Conservation (phyloP, 2,888 invertebrate species). For the Malthinus flaveolus region DNA sequence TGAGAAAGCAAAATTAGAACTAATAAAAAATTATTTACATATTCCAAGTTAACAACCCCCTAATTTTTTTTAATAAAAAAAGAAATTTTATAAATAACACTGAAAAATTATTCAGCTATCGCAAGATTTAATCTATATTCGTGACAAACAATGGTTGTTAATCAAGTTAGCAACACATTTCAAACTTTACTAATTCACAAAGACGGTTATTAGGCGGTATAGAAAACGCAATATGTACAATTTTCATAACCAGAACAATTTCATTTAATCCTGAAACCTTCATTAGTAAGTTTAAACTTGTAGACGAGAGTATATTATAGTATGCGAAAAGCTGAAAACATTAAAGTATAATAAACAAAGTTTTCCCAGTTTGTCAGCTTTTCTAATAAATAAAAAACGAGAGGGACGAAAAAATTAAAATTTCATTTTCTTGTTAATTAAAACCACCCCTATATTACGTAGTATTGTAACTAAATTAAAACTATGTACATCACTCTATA, state of each 20-base stretch:
- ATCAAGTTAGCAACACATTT: conserved; percentile 12
- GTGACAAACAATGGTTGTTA: conserved; percentile 15
- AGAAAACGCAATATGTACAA: conserved; percentile 8
- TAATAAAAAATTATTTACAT: too few relatives aligned
- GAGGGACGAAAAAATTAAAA: too few relatives aligned
- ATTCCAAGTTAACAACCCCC: too few relatives aligned
- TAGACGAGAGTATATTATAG: background rate
- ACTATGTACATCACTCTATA: too few relatives aligned
- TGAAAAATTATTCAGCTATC: conserved; percentile 6
- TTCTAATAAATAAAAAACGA: too few relatives aligned
- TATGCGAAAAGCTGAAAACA: conserved; percentile 2
- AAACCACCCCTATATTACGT: too few relatives aligned
- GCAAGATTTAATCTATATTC: conserved; percentile 8
- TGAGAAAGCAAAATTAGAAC: too few relatives aligned
- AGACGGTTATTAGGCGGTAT: conserved; percentile 7
- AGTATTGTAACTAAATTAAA: too few relatives aligned
- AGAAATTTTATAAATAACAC: too few relatives aligned
- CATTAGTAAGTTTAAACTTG: conserved; percentile 7
- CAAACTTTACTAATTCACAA: conserved; percentile 6
- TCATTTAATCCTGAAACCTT: conserved; percentile 5
- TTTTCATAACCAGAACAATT: conserved; percentile 8
- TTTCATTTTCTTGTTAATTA: too few relatives aligned
- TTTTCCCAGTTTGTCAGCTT: background rate
- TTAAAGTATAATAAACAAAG: conserved; percentile 3
- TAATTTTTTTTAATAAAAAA: too few relatives aligned